Conservation (phyloP, 2,113 vertebrate species). For the Callaeas wilsoni region DNA sequence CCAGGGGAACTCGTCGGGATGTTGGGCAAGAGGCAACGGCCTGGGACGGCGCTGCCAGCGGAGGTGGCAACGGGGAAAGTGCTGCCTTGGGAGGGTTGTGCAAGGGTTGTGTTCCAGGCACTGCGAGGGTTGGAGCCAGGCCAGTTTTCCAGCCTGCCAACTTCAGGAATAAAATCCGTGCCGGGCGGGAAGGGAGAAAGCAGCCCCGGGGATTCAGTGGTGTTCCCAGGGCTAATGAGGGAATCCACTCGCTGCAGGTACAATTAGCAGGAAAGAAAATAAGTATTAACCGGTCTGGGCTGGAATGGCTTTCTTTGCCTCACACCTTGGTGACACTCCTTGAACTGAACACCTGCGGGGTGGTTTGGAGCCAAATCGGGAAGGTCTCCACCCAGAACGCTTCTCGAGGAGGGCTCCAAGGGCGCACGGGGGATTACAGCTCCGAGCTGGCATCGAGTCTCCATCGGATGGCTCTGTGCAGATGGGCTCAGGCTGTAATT, state of each 20-base stretch:
- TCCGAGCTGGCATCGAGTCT: neutral
- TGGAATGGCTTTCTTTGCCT: neutral
- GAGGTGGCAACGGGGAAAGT: neutral
- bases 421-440: neutral
- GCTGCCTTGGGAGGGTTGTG: neutral
- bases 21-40: neutral
- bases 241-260: neutral
- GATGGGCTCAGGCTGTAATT: neutral
- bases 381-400: neutral
- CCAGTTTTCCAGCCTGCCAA: neutral
- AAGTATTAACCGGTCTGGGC: neutral
- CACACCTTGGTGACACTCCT: neutral
- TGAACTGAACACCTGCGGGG: neutral
- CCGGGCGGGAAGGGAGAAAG: neutral
- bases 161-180: neutral
- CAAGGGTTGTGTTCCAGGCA: neutral
- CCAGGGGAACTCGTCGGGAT: neutral
- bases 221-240: neutral
- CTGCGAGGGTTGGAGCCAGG: neutral
- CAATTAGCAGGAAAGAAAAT: neutral
- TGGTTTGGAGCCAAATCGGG: neutral
- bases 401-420: neutral
- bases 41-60: accelerated
- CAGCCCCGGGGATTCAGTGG: neutral
- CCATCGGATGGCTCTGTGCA: neutral